Conservation (phyloP, 2,888 invertebrate species). For the Chrysodeixis includens region DNA sequence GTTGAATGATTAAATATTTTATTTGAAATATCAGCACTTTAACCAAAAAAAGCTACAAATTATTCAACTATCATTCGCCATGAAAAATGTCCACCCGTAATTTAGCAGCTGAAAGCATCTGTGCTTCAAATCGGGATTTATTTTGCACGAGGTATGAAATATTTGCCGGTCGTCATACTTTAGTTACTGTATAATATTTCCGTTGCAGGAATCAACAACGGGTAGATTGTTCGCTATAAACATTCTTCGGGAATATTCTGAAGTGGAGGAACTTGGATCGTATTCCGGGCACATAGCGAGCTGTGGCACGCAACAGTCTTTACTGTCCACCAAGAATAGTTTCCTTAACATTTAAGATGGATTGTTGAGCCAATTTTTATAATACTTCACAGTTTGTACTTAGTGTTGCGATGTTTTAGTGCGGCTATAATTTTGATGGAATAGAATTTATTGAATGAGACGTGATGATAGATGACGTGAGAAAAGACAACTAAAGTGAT, state of each 20-base stretch:
- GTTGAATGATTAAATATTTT: too few species aligned
- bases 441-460: background rate
- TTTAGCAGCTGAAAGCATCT: constrained; percentile 22
- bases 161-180: constrained; percentile 33
- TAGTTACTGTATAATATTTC: constrained; percentile 38
- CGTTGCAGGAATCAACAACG: constrained; percentile 40
- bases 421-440: background rate
- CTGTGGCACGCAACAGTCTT: constrained; percentile 30
- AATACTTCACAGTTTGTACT: constrained; percentile 20
- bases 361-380: constrained; percentile 38
- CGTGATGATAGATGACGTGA: background rate
- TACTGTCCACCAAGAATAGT: constrained; percentile 57
- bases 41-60: constrained; percentile 15
- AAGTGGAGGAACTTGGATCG: constrained; percentile 43
- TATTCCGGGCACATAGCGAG: constrained; percentile 29
- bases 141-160: constrained; percentile 26
- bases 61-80: constrained; percentile 33
- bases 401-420: constrained; percentile 1
- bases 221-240: constrained; percentile 51
- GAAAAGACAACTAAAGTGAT: background rate
- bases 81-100: constrained; percentile 28
- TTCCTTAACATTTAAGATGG: constrained; percentile 54
- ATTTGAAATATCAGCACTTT: constrained; percentile 5
- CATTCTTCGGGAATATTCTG: constrained; percentile 55
- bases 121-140: constrained; percentile 31